Conservation (phyloP, 2,797 vertebrate genomes). For the Gallirallus australis region DNA sequence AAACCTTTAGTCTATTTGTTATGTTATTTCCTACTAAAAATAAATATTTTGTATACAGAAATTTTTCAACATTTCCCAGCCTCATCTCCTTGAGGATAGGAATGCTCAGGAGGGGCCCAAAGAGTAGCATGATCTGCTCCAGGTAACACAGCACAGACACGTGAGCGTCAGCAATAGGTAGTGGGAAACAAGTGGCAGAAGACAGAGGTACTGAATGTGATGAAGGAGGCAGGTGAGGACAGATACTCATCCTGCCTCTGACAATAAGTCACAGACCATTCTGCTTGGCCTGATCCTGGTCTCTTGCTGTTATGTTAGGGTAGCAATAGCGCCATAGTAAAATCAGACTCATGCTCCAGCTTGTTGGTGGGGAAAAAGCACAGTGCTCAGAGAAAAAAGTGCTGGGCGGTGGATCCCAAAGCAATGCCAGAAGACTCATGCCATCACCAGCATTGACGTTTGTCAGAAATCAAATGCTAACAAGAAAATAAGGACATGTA, state of each 20-base stretch:
- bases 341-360: background rate
- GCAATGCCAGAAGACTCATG: background rate
- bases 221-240: background rate
- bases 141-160: background rate
- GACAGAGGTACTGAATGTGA: background rate
- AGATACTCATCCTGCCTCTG: background rate
- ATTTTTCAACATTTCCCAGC: background rate
- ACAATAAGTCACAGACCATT: background rate
- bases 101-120: background rate
- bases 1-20: background rate
- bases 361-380: background rate
- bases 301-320: background rate
- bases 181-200: background rate
- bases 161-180: background rate
- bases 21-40: background rate
- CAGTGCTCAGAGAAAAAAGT: background rate
- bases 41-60: background rate
- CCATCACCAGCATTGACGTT: background rate
- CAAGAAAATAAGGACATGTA: background rate
- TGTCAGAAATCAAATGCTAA: background rate
- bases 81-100: background rate
- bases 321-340: background rate
- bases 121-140: background rate
- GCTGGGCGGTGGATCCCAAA: background rate
- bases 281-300: background rate